Conservation (phyloP, 2,888 invertebrate genomes). For the Brachypalpus laphriformis region DNA sequence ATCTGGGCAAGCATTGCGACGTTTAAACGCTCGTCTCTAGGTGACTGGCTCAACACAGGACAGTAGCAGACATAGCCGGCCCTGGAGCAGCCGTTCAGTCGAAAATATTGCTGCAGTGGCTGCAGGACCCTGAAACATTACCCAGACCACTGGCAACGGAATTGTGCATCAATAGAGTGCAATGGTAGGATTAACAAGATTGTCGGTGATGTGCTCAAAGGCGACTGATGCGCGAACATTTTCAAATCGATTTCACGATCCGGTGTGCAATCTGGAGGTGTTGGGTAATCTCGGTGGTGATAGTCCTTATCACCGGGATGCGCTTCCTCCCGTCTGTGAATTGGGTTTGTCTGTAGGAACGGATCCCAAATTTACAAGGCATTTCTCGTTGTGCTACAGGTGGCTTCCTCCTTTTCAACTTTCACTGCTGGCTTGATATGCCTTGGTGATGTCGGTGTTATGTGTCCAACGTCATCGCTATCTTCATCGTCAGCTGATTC, state of each 20-base stretch:
- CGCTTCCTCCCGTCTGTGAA: constrained; percentile 79
- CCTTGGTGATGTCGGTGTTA: constrained; percentile 12
- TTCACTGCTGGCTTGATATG: constrained; percentile 67
- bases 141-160: no score
- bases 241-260: constrained; percentile 74
- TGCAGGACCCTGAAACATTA: no score
- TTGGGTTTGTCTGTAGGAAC: constrained; percentile 81
- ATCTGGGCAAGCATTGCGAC: no score
- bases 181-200: background rate
- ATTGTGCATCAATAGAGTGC: no score
- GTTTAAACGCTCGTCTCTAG: no score
- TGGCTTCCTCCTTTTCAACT: constrained; percentile 76
- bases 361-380: constrained; percentile 80
- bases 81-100: no score
- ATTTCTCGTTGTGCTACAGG: constrained; percentile 75
- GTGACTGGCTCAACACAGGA: no score
- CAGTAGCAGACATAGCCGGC: no score
- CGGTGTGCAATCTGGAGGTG: constrained; percentile 79
- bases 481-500: constrained; percentile 30
- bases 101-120: no score
- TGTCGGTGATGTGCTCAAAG: no score
- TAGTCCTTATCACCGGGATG: constrained; percentile 82
- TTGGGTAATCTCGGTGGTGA: constrained; percentile 78
- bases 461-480: constrained; percentile 17
- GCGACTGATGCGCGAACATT: no score